These are phyloP conservation scores for Phenganax subtilis DNA, from an alignment of 92 coral and sea anemone species.

Conservation along the genomic window DNA sequence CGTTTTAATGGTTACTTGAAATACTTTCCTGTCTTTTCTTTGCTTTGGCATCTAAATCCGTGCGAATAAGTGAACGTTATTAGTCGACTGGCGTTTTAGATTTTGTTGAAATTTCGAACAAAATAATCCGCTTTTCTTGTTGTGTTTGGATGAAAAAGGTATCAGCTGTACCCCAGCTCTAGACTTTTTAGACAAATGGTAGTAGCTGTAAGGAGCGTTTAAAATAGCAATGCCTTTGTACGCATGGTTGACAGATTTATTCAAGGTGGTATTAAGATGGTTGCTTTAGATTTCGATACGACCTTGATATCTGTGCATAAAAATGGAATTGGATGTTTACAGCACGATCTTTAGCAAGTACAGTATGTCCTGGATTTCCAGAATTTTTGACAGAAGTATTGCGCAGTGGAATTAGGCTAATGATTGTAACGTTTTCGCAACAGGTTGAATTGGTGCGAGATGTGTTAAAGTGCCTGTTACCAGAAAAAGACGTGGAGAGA, in stretches of 20 bases:
- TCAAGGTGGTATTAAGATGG: slow-evolving; percentile 63
- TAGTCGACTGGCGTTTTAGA: neutral
- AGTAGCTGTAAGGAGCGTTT: too few relatives aligned
- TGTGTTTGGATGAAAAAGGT: too few relatives aligned
- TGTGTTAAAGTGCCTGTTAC: slow-evolving; percentile 63
- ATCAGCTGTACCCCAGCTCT: too few relatives aligned
- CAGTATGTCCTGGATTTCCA: slow-evolving; percentile 85
- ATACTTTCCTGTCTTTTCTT: slow-evolving; percentile 7
- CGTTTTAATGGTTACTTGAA: neutral
- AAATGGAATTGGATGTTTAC: slow-evolving; percentile 92
- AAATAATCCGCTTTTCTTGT: neutral
- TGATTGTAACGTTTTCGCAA: slow-evolving; percentile 87
- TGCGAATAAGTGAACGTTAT: neutral
- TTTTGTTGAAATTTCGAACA: neutral
- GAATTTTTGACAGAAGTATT: slow-evolving; percentile 65
- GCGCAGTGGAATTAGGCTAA: slow-evolving; percentile 58
- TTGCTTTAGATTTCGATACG: slow-evolving; percentile 90
- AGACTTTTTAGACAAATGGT: too few relatives aligned
- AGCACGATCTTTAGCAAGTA: slow-evolving; percentile 61
- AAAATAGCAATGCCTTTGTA: neutral
- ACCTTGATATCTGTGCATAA: slow-evolving; percentile 86
- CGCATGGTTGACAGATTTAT: slow-evolving; percentile 62
- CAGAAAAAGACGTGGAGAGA: slow-evolving; percentile 58
- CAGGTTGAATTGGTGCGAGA: slow-evolving; percentile 76
- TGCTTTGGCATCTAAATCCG: neutral